A percentile compares a stretch with the other conserved stretches of the same genome.
Evolutionary conservation across 2,113 vertebrate genomes (phyloP).

Genomic region (Neolamprologus longior): DNA sequence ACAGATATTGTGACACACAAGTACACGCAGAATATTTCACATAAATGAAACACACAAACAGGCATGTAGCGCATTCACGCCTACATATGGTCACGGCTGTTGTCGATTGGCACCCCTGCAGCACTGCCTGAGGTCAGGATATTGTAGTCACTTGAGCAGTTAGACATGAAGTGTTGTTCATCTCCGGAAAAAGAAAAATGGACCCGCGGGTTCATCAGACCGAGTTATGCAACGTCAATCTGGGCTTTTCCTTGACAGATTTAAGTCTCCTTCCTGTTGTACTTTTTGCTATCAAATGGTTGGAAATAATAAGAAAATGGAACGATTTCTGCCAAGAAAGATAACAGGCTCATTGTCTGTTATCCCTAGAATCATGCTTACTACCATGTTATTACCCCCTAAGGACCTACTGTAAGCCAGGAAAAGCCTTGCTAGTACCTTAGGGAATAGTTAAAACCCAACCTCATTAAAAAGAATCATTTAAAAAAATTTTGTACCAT

Average conservation of each 20-base stretch:
- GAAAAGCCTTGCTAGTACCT: not conserved
- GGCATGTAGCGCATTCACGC: not conserved
- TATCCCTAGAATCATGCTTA: not conserved
- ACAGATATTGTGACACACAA: not conserved
- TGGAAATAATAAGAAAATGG: not conserved
- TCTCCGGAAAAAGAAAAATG: not conserved
- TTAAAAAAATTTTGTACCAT: fast-evolving
- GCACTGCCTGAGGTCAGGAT: conserved; percentile 31
- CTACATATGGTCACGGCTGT: conserved; percentile 1
- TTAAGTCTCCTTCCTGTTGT: not conserved
- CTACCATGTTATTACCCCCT: not conserved
- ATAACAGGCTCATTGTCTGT: not conserved
- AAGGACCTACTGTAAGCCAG: not conserved
- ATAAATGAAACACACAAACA: not conserved
- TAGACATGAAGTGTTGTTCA: not conserved
- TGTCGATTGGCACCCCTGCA: not conserved
- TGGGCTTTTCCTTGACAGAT: not conserved
- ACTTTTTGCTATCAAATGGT: not conserved
- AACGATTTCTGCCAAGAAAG: not conserved
- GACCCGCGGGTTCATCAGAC: not conserved
- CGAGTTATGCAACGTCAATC: not conserved
- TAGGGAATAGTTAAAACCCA: not conserved
- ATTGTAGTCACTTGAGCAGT: conserved; percentile 13
- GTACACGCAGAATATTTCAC: not conserved
- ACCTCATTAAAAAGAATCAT: not conserved